Conservation (phyloP, 2,888 invertebrate species). For the Apotomis turbidana region DNA sequence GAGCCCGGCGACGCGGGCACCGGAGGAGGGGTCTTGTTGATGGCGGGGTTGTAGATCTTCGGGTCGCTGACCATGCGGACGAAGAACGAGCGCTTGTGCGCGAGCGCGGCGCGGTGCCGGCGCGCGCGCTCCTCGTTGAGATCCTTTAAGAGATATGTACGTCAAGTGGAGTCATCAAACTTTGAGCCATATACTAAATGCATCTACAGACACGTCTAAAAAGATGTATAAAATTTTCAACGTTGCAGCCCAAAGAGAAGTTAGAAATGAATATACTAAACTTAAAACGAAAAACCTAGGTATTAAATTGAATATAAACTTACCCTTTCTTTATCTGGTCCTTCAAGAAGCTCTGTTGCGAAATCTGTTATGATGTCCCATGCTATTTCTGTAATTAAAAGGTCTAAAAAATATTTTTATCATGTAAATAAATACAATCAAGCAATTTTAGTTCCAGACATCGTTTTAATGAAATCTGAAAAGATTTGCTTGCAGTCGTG, state of each 20-base stretch:
- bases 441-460: neutral
- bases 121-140: constrained; percentile 89
- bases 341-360: constrained; percentile 91
- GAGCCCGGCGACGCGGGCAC: constrained; percentile 81
- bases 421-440: neutral
- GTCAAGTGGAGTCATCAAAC: no score
- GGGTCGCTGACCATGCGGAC: constrained; percentile 99
- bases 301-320: constrained; percentile 45
- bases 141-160: constrained; percentile 76
- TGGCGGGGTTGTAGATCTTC: constrained; percentile 97
- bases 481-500: no score
- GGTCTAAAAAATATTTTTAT: neutral
- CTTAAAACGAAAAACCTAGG: neutral
- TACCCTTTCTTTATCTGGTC: constrained; percentile 85
- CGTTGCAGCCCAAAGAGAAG: no score
- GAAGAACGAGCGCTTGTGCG: constrained; percentile 97
- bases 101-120: constrained; percentile 91
- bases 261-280: no score
- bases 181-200: no score
- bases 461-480: no score
- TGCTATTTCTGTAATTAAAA: constrained; percentile 86
- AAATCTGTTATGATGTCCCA: constrained; percentile 94
- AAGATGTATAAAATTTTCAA: no score
- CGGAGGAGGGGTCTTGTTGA: constrained; percentile 89
- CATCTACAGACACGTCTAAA: no score